Percentiles rank a stretch among this genome's conserved stretches.
These are phyloP conservation scores for Pedetes capensis DNA, from an alignment of 2,113 vertebrate species.

Conservation along the genomic window DNA sequence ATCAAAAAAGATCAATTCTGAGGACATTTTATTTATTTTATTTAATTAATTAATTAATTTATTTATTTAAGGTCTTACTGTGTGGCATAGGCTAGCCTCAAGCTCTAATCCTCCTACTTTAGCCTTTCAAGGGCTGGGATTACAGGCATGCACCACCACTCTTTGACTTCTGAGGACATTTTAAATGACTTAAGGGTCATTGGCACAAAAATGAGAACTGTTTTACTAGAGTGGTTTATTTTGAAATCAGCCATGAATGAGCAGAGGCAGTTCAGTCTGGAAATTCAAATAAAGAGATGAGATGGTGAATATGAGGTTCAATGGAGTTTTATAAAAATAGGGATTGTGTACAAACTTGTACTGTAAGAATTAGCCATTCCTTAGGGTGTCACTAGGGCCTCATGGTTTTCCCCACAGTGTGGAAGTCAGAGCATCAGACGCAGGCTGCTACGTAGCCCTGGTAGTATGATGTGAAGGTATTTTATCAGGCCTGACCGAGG, in stretches of 20 bases:
- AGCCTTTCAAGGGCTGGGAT: no score
- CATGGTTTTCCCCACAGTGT: not conserved
- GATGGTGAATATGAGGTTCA: not conserved
- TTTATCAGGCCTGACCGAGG: not conserved
- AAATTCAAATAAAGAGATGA: conserved; percentile 28
- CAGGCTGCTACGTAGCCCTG: not conserved
- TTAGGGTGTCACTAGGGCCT: not conserved
- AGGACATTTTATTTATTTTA: not conserved
- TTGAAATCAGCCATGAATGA: not conserved
- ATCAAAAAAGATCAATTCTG: not conserved
- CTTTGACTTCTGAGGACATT: not conserved
- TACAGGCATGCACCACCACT: no score
- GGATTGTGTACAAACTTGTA: not conserved
- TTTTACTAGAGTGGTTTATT: not conserved
- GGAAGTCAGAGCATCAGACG: not conserved
- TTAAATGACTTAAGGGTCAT: no score
- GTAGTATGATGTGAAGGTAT: not conserved
- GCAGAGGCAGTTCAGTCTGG: not conserved
- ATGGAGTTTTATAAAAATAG: not conserved
- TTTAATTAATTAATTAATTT: no score
- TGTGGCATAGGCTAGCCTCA: no score
- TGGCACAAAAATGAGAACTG: not conserved
- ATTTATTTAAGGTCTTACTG: not conserved
- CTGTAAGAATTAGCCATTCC: not conserved
- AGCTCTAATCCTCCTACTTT: no score